Evolutionary conservation across 1,140 invertebrate genomes (phyloP), one percentile per base, ranked within the genome.

Genomic region (Lethocerus indicus): DNA sequence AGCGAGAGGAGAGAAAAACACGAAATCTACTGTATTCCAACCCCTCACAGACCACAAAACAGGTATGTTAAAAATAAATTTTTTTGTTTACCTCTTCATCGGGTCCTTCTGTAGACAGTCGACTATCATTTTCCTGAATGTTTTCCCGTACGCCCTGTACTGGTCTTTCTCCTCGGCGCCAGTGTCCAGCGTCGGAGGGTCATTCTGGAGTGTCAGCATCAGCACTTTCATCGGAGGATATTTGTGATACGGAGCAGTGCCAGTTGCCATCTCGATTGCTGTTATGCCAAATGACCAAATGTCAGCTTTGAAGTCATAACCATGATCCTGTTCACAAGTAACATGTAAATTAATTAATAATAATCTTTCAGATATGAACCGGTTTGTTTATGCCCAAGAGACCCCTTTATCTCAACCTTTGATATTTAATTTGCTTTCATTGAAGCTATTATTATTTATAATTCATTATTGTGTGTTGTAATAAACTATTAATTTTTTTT

Each of bases 271-370:
- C 71, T 98, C 95, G 57, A 99, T 97, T 0, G 93, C 93, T 0
- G 94, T 97, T 50, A 99, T 98, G 24, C 95, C 95, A 66, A 98
- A 86, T 24, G 91, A 96, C 95, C 95, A 99, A 54, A 99, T 98
- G 62, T 99, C 95, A n/a, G 94, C 95, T 69, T 98, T 98, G 66
- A 93, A 97, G 66, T 97, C 93, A 63, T 98, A 98, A 0, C 95
- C 95, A 63, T 92, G 89, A 61, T 96, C 90, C 83, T 86, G 63
- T 54, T 54, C 47, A 56, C 47, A 60, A 47, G 32, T 13, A 49
- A 45, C 37, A 54, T 43, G 46, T 13, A 48, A 13, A n/a, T 21
- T 23, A 47, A 40, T n/a, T n/a, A n/a, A n/a, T n/a, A n/a, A n/a
- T n/a, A n/a, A n/a, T n/a, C n/a, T n/a, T n/a, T n/a, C n/a, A n/a